Evolutionary conservation across 2,113 vertebrate species (phyloP), one percentile per base, ranked within the genome.

Genomic region (Nematolebias whitei): DNA sequence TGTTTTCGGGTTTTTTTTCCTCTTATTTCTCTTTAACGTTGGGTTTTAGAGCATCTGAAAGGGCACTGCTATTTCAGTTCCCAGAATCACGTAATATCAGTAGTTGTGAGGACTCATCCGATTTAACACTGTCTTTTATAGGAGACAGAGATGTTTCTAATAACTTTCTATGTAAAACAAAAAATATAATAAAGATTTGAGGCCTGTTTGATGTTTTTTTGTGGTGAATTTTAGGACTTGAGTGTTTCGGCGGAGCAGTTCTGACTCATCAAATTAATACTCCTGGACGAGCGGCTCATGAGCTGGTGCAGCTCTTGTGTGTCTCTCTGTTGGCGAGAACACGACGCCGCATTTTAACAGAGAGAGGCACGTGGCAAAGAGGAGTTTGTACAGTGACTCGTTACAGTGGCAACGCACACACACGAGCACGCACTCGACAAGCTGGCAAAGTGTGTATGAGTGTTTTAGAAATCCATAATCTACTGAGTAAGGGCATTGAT

Each of bases 391-490:
- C 72, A 85, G 63, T 75, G 84, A 79, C 80, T 78, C 35, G 54
- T 68, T 82, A 71, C 63, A 74, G 71, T 79, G 43, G 58, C 71
- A 76, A 64, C 74, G 71, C 63, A 59, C 48, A 58, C 35, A 48
- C 24, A 47, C 41, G 60, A 43, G 32, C 53, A 69, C 62, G 76
- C 69, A 85, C 68, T 73, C 49, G 11, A 76, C 56, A 26, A 68
- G 51, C 79, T 75, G 73, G 71, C 75, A 78, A 66, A 51, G 69
- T 63, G 74, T 74, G 63, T 72, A 64, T 73, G 84, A 85, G 85
- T 75, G 79, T 80, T 83, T 55, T 71, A 80, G 60, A 82, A 77
- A 85, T 88, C 84, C 84, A 89, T 88, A 87, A 87, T 78, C 85
- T 83, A 82, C 71, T 78, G 64, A 87, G 66, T 76, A 78, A 79